A percentile compares a stretch with the other conserved stretches of the same genome.
Evolutionary conservation across 2,888 invertebrate species (phyloP).

Genomic region (Pseudoips prasinana): DNA sequence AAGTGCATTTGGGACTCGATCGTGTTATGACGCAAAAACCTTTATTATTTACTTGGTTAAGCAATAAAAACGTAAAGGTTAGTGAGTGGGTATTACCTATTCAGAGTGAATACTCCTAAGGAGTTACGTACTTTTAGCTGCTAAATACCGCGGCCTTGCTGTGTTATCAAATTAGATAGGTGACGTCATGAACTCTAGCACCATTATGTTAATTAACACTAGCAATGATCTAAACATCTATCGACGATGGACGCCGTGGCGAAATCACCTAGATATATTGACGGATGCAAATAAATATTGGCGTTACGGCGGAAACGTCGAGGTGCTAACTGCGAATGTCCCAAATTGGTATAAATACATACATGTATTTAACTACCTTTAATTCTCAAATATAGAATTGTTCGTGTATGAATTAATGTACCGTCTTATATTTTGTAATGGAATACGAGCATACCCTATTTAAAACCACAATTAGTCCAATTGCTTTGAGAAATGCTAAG

Average conservation of each 20-base stretch:
- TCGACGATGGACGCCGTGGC: constrained; percentile 21
- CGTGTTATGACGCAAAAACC: constrained; percentile 35
- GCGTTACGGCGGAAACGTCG: no score
- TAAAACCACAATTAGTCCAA: no score
- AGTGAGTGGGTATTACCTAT: constrained; percentile 5
- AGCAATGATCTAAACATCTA: constrained; percentile 41
- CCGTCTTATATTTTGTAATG: no score
- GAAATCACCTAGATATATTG: constrained; percentile 21
- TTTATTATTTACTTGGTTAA: constrained; percentile 20
- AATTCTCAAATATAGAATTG: no score
- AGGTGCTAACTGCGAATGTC: no score
- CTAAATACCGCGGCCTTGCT: constrained; percentile 63
- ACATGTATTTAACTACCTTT: no score
- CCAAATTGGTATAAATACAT: no score
- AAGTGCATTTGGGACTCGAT: constrained; percentile 38
- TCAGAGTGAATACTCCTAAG: constrained; percentile 6
- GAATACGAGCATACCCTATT: no score
- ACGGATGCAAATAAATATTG: constrained; percentile 10
- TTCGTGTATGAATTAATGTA: no score
- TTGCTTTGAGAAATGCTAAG: no score
- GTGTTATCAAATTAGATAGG: constrained; percentile 72
- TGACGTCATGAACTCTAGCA: constrained; percentile 61
- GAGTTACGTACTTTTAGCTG: constrained; percentile 43
- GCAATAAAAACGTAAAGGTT: constrained; percentile 13
- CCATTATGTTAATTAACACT: constrained; percentile 62